Percentiles rank a stretch among this genome's conserved stretches.
phyloP scores from a whole-genome alignment of 1,140 invertebrate species.

The Eueides isabella region DNA sequence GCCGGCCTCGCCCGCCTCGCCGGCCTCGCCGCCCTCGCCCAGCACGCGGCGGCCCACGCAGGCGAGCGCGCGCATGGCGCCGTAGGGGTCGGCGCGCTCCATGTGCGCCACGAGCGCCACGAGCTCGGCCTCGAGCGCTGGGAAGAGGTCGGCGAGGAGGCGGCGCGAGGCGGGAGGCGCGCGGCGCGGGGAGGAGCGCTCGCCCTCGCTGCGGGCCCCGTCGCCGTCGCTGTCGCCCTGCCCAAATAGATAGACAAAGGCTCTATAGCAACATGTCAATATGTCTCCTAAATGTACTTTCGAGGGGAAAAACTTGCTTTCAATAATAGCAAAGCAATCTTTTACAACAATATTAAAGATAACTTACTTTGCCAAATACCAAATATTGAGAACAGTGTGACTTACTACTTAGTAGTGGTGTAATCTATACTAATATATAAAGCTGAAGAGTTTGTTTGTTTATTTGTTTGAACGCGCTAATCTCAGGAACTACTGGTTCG shows the following conservation, averaged over 20 bases:
- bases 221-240: slow-evolving; percentile 88
- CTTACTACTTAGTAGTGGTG: no score
- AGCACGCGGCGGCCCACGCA: slow-evolving; percentile 84
- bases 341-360: no score
- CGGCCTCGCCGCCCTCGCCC: slow-evolving; percentile 64
- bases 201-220: slow-evolving; percentile 88
- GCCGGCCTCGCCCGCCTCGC: slow-evolving; percentile 42
- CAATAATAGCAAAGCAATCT: no score
- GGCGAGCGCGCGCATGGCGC: slow-evolving; percentile 93
- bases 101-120: slow-evolving; percentile 92
- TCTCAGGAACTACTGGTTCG: no score
- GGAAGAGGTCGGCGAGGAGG: slow-evolving; percentile 95
- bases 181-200: slow-evolving; percentile 79
- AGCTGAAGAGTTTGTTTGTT: no score
- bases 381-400: no score
- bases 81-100: slow-evolving; percentile 94
- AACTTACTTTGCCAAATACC: no score
- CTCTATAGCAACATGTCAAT: no score
- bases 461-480: no score
- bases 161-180: slow-evolving; percentile 87
- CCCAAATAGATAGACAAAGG: neutral
- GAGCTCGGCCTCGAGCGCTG: slow-evolving; percentile 92
- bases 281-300: no score
- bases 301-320: no score
- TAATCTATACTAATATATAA: no score